Evolutionary conservation across 1,140 invertebrate species (phyloP), one percentile per base, ranked within the genome.

Genomic region (Mamestra configurata): DNA sequence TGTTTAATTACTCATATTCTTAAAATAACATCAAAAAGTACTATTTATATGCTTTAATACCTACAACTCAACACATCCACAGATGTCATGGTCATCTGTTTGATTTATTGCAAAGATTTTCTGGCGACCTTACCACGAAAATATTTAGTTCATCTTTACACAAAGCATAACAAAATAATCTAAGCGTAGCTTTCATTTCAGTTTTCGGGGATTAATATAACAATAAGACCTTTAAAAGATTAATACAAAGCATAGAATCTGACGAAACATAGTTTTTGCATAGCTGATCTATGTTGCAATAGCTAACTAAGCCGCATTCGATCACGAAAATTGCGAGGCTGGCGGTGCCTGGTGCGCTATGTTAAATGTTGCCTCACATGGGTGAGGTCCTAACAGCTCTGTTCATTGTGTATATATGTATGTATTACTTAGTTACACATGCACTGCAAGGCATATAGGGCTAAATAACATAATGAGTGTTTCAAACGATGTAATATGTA

Each of bases 301-400:
- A 73, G 81, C 83, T 79, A 89, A 88, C 57, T 70, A 59, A 77
- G 68, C 79, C 75, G 72, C 75, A 84, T 72, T 80, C 78, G 85
- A 79, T 85, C 85, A 83, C 78, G 84, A 86, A 87, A 86, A 82
- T 83, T 81, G 77, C 81, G 78, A 86, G 75, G 77, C 76, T 79
- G 81, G 71, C 66, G 82, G 77, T 77, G 80, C 80, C 80, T 84
- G 85, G 77, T 85, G 82, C 82, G 79, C 66, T 79, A 53, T 79
- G 73, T 82, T 80, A 46, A 64, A 40, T 72, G 82, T 89, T 88
- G 82, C 83, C 78, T 55, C 79, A 89, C 43, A 40, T 66, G 57
- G 37, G 22, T 22, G 57, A 31, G 37, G 35, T 75, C 66, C 75
- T 82, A 79, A 78, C 46, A 61, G 55, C 49, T 68, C 71, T 82